These are phyloP conservation scores for Cryptocheilus praepositus DNA, from an alignment of 2,888 invertebrate species.

Conservation along the genomic window DNA sequence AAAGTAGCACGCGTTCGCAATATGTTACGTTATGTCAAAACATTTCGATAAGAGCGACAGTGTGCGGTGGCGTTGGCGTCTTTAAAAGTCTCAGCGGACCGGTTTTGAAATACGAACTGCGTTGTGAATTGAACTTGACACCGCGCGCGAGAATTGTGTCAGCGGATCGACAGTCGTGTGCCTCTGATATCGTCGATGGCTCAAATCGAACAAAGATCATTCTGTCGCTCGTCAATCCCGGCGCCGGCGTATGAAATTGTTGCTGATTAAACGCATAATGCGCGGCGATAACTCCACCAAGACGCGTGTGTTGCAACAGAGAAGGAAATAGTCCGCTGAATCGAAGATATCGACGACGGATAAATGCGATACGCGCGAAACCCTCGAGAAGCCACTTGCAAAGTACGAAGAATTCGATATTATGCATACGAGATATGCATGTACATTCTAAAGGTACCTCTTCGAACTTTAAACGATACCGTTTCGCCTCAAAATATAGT, in stretches of 20 bases:
- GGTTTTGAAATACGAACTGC: constrained; percentile 32
- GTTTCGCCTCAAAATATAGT: too few relatives aligned
- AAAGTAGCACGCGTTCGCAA: too few relatives aligned
- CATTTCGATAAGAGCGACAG: constrained; percentile 5
- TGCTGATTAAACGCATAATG: constrained; percentile 42
- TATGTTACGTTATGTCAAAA: too few relatives aligned
- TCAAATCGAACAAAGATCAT: constrained; percentile 47
- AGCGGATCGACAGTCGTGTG: constrained; percentile 7
- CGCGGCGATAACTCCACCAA: constrained; percentile 36
- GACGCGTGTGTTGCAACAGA: neutral
- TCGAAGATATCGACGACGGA: too few relatives aligned
- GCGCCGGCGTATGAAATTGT: constrained; percentile 20
- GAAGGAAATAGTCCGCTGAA: neutral
- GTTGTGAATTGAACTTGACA: constrained; percentile 44
- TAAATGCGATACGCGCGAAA: too few relatives aligned
- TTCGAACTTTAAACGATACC: too few relatives aligned
- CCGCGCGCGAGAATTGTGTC: constrained; percentile 28
- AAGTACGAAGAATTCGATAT: too few relatives aligned
- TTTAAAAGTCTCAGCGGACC: constrained; percentile 2
- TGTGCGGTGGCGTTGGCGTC: too few relatives aligned
- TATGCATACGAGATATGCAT: too few relatives aligned
- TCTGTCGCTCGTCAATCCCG: constrained; percentile 7
- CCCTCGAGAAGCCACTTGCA: too few relatives aligned
- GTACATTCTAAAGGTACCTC: too few relatives aligned
- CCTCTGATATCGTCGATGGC: constrained; percentile 15